Base-by-base conservation (phyloP, 2,888 invertebrate genomes). In the Atrina japonica region DNA sequence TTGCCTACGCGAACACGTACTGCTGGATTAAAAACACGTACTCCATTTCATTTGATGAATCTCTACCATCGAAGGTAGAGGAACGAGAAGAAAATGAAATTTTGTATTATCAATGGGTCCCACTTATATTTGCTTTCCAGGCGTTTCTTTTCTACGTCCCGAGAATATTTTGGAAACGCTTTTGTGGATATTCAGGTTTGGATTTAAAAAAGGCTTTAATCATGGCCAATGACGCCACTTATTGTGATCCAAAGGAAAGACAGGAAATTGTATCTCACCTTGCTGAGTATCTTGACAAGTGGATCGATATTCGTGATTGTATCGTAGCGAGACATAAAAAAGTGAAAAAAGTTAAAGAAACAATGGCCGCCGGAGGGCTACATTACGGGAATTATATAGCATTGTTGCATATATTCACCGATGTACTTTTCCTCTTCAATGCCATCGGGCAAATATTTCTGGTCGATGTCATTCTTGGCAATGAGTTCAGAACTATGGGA, bases 21-120 rank as follows among this genome's bases (percentile, higher is more conserved):
- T 87, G 87, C 72, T 86, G 87, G 86, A 78, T 87, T 16, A 82
- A 83, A 1, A 87, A 87, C 74, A 87, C 87, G 2, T 87, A 87
- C 72, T 80, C 83, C 60, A 69, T 87, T 0, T 84, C 86, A 3
- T 80, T 83, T 70, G 81, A 80, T 2, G 80, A 81, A 25, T 67
- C 66, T 6, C 83, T 86, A 14, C 87, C 87, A 6, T 55, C 69
- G 0, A 73, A 81, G 29, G 75, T 81, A 6, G 61, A 60, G 9
- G 63, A 76, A 18, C 69, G 83, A 40, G 70, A 78, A 45, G 76
- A 85, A 7, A 72, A 72, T 16, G 82, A 84, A 67, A 80, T 86
- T 18, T 81, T 78, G n/a, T 86, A 86, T 71, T 86, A 86, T 72
- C 86, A 86, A 58, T 86, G 86, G 86, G 84, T 86, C 0, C 87